phyloP scores from a whole-genome alignment of 2,888 invertebrate genomes.

The Camptogramma bilineatum region DNA sequence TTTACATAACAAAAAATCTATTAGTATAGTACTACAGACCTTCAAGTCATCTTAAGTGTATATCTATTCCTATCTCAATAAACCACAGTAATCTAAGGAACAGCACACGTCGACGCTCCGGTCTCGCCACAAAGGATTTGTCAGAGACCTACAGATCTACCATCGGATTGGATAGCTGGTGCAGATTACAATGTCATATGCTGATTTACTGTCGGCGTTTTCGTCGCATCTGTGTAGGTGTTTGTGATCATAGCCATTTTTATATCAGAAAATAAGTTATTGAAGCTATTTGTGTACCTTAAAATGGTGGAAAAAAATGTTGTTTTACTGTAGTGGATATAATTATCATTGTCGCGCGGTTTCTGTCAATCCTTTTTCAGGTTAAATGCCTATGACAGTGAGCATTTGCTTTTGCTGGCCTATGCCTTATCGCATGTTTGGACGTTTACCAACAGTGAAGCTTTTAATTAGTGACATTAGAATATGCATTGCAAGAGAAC shows the following conservation, averaged over 20 bases:
- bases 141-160: conserved; percentile 45
- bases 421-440: too few species aligned
- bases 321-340: too few species aligned
- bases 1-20: too few species aligned
- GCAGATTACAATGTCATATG: conserved; percentile 30
- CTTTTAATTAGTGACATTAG: too few species aligned
- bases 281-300: neutral
- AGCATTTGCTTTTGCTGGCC: too few species aligned
- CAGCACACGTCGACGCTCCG: conserved; percentile 48
- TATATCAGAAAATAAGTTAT: neutral
- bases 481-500: too few species aligned
- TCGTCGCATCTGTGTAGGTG: conserved; percentile 3
- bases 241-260: neutral
- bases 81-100: conserved; percentile 54
- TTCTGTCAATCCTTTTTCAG: too few species aligned
- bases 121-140: conserved; percentile 57
- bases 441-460: too few species aligned
- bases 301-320: too few species aligned
- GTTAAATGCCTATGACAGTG: too few species aligned
- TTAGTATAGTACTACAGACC: neutral
- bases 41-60: neutral
- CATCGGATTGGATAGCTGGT: conserved; percentile 24
- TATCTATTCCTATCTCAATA: conserved; percentile 6
- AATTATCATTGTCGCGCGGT: too few species aligned
- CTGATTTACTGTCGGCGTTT: conserved; percentile 26